These are phyloP conservation scores for Dendrocincla fuliginosa DNA, from an alignment of 2,797 vertebrate genomes.

Conservation along the genomic window DNA sequence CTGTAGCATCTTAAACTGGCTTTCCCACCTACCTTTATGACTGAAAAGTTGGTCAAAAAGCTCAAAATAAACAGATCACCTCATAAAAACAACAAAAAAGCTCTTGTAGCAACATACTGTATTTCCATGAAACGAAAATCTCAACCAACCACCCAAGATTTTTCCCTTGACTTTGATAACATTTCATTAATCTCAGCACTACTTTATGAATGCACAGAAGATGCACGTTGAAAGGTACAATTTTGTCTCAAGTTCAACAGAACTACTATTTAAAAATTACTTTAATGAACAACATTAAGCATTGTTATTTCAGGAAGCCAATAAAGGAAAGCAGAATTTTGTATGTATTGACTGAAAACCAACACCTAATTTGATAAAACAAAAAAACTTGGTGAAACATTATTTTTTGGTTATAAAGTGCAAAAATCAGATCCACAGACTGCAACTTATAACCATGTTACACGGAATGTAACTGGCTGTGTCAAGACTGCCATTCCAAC, in stretches of 20 bases:
- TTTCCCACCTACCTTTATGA: background rate
- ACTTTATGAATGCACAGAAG: fast-evolving
- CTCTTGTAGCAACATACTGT: background rate
- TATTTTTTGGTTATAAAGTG: background rate
- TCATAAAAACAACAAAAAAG: background rate
- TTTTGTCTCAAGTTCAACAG: background rate
- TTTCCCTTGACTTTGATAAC: background rate
- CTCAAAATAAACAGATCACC: background rate
- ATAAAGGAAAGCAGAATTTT: background rate
- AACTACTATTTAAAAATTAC: background rate
- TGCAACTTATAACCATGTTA: background rate
- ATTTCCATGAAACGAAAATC: background rate
- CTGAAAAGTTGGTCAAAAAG: background rate
- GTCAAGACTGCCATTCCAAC: background rate
- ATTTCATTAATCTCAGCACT: background rate
- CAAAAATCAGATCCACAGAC: background rate
- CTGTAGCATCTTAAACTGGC: background rate
- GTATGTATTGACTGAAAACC: background rate
- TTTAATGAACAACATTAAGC: background rate
- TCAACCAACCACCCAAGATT: background rate
- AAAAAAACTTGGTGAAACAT: background rate
- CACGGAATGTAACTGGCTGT: background rate
- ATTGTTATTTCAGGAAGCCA: background rate
- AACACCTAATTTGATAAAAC: background rate
- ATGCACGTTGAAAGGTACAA: background rate